phyloP scores from a whole-genome alignment of 2,113 vertebrate species.

The Apaloderma vittatum region DNA sequence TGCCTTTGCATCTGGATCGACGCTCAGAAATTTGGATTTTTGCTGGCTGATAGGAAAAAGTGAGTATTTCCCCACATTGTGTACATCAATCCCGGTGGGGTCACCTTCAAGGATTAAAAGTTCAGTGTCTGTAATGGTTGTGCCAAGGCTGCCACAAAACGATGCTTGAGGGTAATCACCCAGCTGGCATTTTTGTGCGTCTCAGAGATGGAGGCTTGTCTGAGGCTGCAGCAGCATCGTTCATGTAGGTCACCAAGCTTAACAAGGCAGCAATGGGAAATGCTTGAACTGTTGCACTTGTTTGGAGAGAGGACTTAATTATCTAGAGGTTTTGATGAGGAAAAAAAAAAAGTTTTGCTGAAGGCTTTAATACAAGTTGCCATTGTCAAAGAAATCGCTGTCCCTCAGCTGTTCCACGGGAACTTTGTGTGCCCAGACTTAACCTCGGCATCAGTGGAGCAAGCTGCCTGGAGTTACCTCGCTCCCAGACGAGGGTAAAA shows the following conservation, averaged over 20 bases:
- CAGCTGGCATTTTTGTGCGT: not conserved
- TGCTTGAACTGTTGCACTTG: not conserved
- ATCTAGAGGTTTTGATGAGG: not conserved
- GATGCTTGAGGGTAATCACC: not conserved
- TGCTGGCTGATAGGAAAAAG: not conserved
- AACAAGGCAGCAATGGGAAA: not conserved
- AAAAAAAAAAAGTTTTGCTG: not conserved
- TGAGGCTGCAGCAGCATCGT: not conserved
- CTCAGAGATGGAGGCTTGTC: not conserved
- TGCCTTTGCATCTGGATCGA: not conserved
- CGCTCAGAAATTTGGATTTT: not conserved
- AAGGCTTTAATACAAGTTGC: not conserved
- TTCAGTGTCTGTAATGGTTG: too few species aligned
- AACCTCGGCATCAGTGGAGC: fast-evolving
- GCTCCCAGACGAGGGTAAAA: not conserved
- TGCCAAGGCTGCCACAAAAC: not conserved
- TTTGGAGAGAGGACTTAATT: conserved; percentile 30
- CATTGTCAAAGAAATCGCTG: not conserved
- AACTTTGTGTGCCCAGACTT: not conserved
- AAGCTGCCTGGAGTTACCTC: not conserved
- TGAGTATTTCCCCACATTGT: not conserved
- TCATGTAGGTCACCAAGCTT: conserved; percentile 9
- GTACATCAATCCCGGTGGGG: not conserved
- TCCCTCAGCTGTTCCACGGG: fast-evolving
- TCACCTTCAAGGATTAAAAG: not conserved